phyloP scores from a whole-genome alignment of 1,140 invertebrate species.

The Steinernema khuongi region DNA sequence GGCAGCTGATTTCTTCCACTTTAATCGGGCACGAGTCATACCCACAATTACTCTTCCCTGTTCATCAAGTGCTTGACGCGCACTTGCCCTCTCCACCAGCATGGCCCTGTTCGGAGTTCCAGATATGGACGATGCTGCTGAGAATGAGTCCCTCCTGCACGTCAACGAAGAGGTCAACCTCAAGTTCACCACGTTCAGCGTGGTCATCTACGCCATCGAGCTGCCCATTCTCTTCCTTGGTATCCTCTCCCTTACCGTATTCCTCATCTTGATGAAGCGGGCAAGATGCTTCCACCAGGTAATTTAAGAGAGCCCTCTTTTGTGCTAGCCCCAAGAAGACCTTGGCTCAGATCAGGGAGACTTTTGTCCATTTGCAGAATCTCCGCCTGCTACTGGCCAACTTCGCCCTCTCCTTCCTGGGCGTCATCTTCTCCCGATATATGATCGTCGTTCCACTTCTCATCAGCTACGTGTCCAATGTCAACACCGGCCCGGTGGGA shows the following conservation, averaged over 20 bases:
- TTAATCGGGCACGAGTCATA: neutral
- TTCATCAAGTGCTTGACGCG: neutral
- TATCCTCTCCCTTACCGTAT: neutral
- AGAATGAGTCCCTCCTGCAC: neutral
- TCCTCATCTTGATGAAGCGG: neutral
- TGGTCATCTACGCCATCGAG: neutral
- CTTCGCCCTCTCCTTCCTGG: constrained; percentile 8
- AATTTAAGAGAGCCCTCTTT: too few species aligned
- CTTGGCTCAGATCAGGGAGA: too few species aligned
- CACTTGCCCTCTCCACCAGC: neutral
- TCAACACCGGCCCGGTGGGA: neutral
- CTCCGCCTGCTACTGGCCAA: neutral
- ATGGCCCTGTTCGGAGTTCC: neutral
- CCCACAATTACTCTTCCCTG: neutral
- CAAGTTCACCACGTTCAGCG: neutral
- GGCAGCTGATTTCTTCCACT: neutral
- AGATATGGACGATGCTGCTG: neutral
- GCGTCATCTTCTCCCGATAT: constrained; percentile 9
- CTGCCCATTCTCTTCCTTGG: neutral
- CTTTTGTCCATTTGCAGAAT: neutral
- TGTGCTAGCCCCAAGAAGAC: too few species aligned
- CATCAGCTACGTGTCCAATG: neutral
- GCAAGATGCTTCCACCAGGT: neutral
- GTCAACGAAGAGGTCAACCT: neutral
- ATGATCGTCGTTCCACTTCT: neutral